These are phyloP conservation scores for Hippocampus barbouri DNA, from an alignment of 2,113 vertebrate genomes.

Conservation along the genomic window DNA sequence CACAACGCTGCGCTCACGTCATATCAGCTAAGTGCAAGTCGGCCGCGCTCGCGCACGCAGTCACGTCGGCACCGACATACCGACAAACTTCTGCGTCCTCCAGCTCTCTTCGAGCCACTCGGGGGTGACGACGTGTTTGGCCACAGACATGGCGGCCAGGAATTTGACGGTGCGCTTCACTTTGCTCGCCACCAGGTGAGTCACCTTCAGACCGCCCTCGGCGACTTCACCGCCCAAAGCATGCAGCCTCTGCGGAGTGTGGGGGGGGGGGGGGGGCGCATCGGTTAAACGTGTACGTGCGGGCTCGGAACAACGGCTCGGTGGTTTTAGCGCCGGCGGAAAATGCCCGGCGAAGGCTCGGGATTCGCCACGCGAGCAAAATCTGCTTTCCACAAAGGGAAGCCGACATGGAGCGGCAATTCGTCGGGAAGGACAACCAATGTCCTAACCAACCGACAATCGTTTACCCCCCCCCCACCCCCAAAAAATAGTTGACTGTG, in stretches of 20 bases:
- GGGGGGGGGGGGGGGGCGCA: background rate
- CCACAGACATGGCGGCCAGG: conserved; percentile 90
- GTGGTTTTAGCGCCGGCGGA: too few relatives aligned
- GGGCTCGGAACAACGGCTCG: too few relatives aligned
- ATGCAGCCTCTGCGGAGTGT: conserved; percentile 79
- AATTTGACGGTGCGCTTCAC: conserved; percentile 96
- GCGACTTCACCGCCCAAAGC: conserved; percentile 90
- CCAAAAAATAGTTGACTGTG: too few relatives aligned
- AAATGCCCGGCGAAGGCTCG: too few relatives aligned
- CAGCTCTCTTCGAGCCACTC: conserved; percentile 97
- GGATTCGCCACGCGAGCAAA: too few relatives aligned
- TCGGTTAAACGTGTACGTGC: too few relatives aligned
- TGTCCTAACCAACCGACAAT: too few relatives aligned
- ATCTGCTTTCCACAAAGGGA: too few relatives aligned
- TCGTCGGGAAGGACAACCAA: too few relatives aligned
- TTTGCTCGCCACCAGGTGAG: conserved; percentile 88
- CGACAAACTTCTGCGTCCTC: conserved; percentile 86
- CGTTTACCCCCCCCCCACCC: too few relatives aligned
- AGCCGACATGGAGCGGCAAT: too few relatives aligned
- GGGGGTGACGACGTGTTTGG: conserved; percentile 87
- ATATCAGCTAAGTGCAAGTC: background rate
- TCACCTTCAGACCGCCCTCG: conserved; percentile 84
- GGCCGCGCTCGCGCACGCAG: too few relatives aligned
- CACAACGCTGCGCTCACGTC: background rate
- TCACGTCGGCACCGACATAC: conserved; percentile 11